Evolutionary conservation across 1,140 invertebrate genomes (phyloP), one percentile per base, ranked within the genome.

Genomic region (Drosophila pandora): DNA sequence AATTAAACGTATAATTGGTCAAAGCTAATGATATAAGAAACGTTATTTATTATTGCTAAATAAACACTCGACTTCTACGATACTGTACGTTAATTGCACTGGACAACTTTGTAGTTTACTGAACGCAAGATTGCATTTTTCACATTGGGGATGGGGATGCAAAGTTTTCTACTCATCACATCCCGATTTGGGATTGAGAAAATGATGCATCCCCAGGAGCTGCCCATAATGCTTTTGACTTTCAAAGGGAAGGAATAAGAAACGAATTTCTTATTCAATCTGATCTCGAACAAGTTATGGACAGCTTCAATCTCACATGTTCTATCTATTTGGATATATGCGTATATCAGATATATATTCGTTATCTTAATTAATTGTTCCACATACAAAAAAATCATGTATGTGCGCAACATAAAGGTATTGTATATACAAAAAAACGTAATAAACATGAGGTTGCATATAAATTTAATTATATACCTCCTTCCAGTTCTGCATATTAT

Each of bases 401-500:
- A 70, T 83, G 79, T 83, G 81, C 55, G 43, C 59, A 82, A 84
- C 73, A 75, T 61, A 76, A 53, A 56, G 8, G 41, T 39, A 68
- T 69, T 69, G 50, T 76, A 84, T 84, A 82, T 60, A 43, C 41
- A 43, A 43, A 43, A 37, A 87, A 87, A 73, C 69, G 75, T 79
- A 60, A 79, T 63, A 62, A 79, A 77, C 60, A 70, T 82, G 71
- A 88, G 75, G 75, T 88, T 87, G 71, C 75, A 88, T 88, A 87
- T 88, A 88, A 83, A 74, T 76, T 82, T 71, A 64, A 87, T 82
- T 87, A 91, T 90, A 90, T 91, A 91, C 90, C 90, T 91, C 90
- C 87, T 91, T 91, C 90, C 90, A 91, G 83, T 91, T 91, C 90
- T 91, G 90, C 90, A 75, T 84, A 70, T 78, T 73, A 73, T 71